phyloP scores from a whole-genome alignment of 2,888 invertebrate species.

The Metellina segmentata region DNA sequence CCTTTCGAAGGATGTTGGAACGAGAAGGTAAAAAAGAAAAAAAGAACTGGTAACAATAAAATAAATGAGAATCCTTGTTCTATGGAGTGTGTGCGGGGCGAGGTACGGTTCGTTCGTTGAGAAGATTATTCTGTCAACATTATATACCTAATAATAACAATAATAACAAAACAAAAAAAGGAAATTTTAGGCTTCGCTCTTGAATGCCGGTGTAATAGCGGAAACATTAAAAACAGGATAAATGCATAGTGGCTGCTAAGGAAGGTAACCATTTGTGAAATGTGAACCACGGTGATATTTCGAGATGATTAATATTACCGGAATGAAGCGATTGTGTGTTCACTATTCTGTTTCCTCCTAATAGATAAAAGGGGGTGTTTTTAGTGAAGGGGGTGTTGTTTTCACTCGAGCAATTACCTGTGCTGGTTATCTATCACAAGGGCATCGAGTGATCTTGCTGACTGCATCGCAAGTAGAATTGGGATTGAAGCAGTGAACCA shows the following conservation, averaged over 20 bases:
- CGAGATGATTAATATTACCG: conserved; percentile 35
- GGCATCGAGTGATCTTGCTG: no score
- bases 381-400: no score
- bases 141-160: conserved; percentile 69
- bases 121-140: conserved; percentile 75
- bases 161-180: conserved; percentile 29
- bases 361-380: no score
- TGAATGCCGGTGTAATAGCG: conserved; percentile 60
- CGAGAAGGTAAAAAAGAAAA: background rate
- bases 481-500: no score
- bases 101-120: conserved; percentile 51
- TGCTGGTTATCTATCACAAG: no score
- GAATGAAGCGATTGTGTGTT: background rate
- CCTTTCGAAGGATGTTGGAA: conserved; percentile 4
- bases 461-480: no score
- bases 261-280: conserved; percentile 44
- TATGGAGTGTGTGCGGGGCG: background rate
- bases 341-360: no score
- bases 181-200: conserved; percentile 24
- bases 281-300: conserved; percentile 34
- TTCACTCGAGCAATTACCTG: no score
- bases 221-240: conserved; percentile 73
- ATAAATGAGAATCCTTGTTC: background rate
- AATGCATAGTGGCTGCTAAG: conserved; percentile 14
- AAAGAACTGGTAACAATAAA: conserved; percentile 8